Evolutionary conservation across 2,113 vertebrate species (phyloP).

Genomic region (Panthera uncia): DNA sequence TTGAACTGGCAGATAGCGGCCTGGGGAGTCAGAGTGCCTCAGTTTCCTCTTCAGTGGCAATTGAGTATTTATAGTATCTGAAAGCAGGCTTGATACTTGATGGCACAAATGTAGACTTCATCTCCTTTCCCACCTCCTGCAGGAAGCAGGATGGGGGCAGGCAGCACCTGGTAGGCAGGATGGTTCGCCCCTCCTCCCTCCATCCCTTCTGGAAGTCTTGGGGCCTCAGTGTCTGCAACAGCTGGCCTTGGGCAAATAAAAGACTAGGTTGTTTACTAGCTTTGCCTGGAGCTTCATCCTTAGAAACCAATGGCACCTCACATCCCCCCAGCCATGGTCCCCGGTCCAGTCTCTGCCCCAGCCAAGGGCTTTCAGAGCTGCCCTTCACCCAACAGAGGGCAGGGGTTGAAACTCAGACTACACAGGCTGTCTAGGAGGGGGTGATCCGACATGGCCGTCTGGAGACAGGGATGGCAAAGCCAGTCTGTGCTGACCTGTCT

Average conservation of each 20-base stretch:
- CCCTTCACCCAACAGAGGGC: neutral
- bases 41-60: conserved; percentile 31
- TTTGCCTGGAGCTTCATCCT: conserved; percentile 55
- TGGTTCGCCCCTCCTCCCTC: neutral
- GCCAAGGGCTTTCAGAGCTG: neutral
- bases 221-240: conserved; percentile 54
- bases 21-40: neutral
- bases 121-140: neutral
- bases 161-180: conserved; percentile 45
- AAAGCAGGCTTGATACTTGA: neutral
- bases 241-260: conserved; percentile 76
- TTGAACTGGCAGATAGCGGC: neutral
- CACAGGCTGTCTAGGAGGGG: neutral
- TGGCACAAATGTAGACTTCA: neutral
- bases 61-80: neutral
- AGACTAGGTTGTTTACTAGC: conserved; percentile 53
- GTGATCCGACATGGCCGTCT: neutral
- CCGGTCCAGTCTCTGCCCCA: neutral
- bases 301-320: neutral
- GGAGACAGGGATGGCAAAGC: neutral
- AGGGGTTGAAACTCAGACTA: neutral
- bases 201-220: conserved; percentile 41
- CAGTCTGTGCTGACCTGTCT: neutral
- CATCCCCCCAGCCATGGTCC: neutral
- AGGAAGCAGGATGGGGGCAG: neutral